Conservation (phyloP, 1,140 invertebrate species). For the Trialeurodes vaporariorum region DNA sequence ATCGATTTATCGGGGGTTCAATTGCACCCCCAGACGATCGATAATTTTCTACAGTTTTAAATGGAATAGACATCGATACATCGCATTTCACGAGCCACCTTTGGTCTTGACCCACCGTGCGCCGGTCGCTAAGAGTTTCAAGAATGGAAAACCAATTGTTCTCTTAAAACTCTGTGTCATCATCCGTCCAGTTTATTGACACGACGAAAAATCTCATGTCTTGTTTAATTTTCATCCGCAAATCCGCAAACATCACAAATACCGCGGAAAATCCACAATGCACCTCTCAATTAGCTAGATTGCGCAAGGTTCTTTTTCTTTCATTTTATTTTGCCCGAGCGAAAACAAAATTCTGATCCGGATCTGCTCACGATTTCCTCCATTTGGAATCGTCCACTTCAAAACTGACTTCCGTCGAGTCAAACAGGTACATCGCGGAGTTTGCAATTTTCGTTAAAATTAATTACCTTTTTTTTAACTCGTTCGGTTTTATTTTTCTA, state of each 20-base stretch:
- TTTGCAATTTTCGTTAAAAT: not conserved
- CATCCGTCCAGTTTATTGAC: not conserved
- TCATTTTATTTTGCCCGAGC: too few relatives aligned
- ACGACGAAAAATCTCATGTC: not conserved
- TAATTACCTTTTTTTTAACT: too few relatives aligned
- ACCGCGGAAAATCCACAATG: not conserved
- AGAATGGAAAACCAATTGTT: not conserved
- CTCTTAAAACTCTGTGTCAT: not conserved
- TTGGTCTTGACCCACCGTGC: too few relatives aligned
- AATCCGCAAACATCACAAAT: not conserved
- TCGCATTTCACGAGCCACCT: too few relatives aligned
- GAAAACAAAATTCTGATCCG: not conserved
- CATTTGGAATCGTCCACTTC: not conserved
- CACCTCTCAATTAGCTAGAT: not conserved
- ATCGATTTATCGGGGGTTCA: too few relatives aligned
- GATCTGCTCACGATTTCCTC: conserved; percentile 1
- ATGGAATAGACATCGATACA: too few relatives aligned
- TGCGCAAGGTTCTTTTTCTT: not conserved
- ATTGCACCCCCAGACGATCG: too few relatives aligned
- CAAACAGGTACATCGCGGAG: not conserved
- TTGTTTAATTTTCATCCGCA: not conserved
- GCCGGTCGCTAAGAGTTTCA: too few relatives aligned
- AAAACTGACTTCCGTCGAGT: not conserved
- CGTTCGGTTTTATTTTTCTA: too few relatives aligned
- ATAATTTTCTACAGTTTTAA: too few relatives aligned